These are phyloP conservation scores for Meda fulgida DNA, from an alignment of 2,797 vertebrate genomes.

Conservation along the genomic window DNA sequence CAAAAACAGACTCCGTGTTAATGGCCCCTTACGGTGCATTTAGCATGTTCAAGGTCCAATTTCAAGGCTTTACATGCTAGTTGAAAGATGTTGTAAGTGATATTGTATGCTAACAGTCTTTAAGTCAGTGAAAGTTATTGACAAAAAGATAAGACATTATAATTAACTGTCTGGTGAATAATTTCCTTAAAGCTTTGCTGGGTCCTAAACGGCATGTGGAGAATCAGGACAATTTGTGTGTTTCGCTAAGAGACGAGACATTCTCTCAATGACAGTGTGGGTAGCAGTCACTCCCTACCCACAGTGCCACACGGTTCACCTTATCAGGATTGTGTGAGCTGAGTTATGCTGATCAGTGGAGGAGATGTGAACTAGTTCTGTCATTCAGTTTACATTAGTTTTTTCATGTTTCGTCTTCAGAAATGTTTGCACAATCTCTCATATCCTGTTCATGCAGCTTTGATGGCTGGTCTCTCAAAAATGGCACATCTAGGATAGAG, in stretches of 20 bases:
- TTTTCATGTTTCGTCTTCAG: slow-evolving; percentile 25
- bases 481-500: slow-evolving; percentile 15
- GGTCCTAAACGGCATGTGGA: slow-evolving; percentile 75
- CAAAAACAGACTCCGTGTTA: not conserved
- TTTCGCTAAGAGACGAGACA: slow-evolving; percentile 80
- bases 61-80: not conserved
- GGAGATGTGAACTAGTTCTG: slow-evolving; percentile 14
- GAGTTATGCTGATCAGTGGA: slow-evolving; percentile 4
- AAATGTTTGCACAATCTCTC: slow-evolving; percentile 60
- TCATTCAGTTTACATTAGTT: slow-evolving; percentile 55
- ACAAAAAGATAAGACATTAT: slow-evolving; percentile 8
- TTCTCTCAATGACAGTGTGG: slow-evolving; percentile 73
- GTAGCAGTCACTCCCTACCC: slow-evolving; percentile 33
- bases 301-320: slow-evolving; percentile 33
- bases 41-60: not conserved
- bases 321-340: not conserved
- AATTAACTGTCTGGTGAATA: slow-evolving; percentile 29
- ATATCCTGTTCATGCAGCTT: slow-evolving; percentile 38
- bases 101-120: not conserved
- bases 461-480: slow-evolving; percentile 24
- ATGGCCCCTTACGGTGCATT: not conserved
- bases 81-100: not conserved
- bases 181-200: slow-evolving; percentile 73
- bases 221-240: slow-evolving; percentile 78
- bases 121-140: not conserved